phyloP scores from a whole-genome alignment of 2,888 invertebrate genomes.

The Gymnoscelis rufifasciata region DNA sequence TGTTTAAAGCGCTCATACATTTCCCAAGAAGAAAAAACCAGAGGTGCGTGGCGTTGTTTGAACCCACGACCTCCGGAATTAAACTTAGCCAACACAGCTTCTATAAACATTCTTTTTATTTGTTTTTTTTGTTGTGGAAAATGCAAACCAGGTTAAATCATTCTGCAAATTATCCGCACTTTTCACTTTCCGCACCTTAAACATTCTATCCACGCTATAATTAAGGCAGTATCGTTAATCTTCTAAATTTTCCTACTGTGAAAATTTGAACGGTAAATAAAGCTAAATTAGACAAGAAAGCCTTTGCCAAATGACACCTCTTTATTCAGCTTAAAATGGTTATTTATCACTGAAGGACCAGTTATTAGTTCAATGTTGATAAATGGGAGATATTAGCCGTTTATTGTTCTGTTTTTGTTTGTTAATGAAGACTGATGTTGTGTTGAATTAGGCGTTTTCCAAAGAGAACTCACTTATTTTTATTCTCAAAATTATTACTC shows the following conservation, averaged over 20 bases:
- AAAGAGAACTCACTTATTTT: no score
- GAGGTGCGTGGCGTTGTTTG: no score
- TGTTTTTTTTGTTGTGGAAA: no score
- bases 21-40: no score
- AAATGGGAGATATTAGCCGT: neutral
- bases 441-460: no score
- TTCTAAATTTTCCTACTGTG: conserved; percentile 38
- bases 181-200: neutral
- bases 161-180: neutral
- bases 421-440: neutral
- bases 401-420: conserved; percentile 6
- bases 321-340: conserved; percentile 28
- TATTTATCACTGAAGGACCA: conserved; percentile 22
- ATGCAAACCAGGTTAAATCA: no score
- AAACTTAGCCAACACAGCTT: no score
- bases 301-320: conserved; percentile 28
- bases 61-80: no score
- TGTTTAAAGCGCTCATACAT: no score
- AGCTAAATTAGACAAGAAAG: conserved; percentile 36
- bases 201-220: conserved; percentile 9
- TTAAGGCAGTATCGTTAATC: conserved; percentile 39
- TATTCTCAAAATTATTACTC: no score
- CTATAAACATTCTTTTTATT: no score
- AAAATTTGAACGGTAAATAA: conserved; percentile 31
- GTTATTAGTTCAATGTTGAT: conserved; percentile 23